Base-by-base conservation (phyloP, 2,888 invertebrate species). In the Mythimna vitellina region DNA sequence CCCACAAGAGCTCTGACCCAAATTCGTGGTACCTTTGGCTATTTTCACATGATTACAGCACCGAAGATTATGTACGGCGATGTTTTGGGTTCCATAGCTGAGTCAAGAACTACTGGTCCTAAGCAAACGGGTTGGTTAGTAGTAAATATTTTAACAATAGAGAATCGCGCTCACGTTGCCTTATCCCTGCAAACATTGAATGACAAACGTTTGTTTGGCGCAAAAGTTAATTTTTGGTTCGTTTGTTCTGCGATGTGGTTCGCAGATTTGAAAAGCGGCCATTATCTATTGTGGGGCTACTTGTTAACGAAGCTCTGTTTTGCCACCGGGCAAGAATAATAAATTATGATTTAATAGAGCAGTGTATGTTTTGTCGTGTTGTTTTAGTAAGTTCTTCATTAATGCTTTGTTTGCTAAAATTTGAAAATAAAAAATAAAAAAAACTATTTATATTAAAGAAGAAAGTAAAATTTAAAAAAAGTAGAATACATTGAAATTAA, bases 81-180 rank as follows among this genome's bases (percentile, higher is more conserved):
- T 80, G 77, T 70, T 80, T 88, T 82, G 83, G 86, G 82, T 82
- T 84, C 82, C 82, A 87, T 84, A 80, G 88, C 91, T 92, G 92
- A 92, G 86, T 86, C 86, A 85, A 89, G 88, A 91, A 91, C 91
- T 91, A 91, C 87, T 89, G 87, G 88, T 91, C 93, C 93, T 92
- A 92, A 92, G 89, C 87, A 93, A 93, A 93, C 91, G 77, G 67
- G 74, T 81, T 76, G 84, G 85, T 84, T 88, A 86, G 86, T 88
- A 78, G 92, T 90, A 91, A 92, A 93, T 92, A 92, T 92, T 92
- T 89, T 90, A 90, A 87, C 89, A 90, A 90, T 87, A 87, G 76
- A 66, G 80, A 67, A 73, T 76, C 68, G 73, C 77, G 86, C 76
- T 64, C 67, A 78, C 84, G 70, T 69, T 62, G 84, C 79, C 65